Evolutionary conservation across 2,888 invertebrate genomes (phyloP).

Genomic region (Nomada hirtipes): DNA sequence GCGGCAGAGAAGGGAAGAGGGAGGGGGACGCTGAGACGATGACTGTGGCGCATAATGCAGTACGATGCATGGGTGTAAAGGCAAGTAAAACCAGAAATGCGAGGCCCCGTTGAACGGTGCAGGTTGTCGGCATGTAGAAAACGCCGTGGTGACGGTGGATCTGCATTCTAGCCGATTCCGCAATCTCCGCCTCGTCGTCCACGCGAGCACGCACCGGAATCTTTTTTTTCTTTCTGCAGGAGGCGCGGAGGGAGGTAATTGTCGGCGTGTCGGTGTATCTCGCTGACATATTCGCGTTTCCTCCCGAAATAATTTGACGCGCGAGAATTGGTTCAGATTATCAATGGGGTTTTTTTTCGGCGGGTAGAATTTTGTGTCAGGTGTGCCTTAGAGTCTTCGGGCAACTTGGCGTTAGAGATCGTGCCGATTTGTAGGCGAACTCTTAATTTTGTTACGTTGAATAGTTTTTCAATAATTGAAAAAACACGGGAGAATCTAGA

Average conservation of each 20-base stretch:
- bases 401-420: too few relatives aligned
- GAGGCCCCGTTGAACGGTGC: slow-evolving; percentile 55
- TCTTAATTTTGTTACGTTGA: too few relatives aligned
- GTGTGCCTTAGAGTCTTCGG: too few relatives aligned
- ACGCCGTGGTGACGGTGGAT: slow-evolving; percentile 55
- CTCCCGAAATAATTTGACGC: background rate
- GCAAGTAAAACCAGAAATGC: slow-evolving; percentile 66
- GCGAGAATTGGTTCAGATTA: background rate
- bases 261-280: background rate
- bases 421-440: too few relatives aligned
- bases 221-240: background rate
- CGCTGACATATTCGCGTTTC: background rate
- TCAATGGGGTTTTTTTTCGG: background rate
- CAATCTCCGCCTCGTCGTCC: slow-evolving; percentile 62
- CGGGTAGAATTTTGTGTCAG: too few relatives aligned
- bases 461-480: too few relatives aligned
- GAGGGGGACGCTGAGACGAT: slow-evolving; percentile 44
- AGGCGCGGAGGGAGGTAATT: slow-evolving; percentile 20
- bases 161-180: slow-evolving; percentile 65
- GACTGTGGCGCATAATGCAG: slow-evolving; percentile 60
- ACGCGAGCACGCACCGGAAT: slow-evolving; percentile 40
- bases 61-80: slow-evolving; percentile 62
- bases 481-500: too few relatives aligned
- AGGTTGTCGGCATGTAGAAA: slow-evolving; percentile 64
- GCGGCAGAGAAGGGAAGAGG: background rate